Conservation (phyloP, 2,797 vertebrate genomes). For the Pipistrellus pipistrellus region DNA sequence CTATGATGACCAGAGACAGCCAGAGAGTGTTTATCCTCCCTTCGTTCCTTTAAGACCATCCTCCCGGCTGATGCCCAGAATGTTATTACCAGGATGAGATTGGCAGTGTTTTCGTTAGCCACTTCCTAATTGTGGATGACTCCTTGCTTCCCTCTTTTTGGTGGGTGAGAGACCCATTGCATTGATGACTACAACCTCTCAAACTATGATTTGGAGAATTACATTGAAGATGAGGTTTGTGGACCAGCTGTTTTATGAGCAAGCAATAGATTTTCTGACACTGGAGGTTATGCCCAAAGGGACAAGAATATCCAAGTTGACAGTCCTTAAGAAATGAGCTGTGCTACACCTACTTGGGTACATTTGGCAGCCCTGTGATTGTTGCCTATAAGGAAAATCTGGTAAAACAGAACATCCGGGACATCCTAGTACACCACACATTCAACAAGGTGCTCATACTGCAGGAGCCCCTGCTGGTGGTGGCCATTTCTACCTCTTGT, state of each 20-base stretch:
- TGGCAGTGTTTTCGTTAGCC: not conserved
- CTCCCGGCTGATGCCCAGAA: not conserved
- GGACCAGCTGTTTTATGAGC: not conserved
- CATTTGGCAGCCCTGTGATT: conserved; percentile 96
- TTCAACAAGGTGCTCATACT: conserved; percentile 99
- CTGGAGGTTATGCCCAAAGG: not conserved
- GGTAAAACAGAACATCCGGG: conserved; percentile 98
- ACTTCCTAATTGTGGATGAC: not conserved
- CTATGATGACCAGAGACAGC: not conserved
- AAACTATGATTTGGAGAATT: not conserved
- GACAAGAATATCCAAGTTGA: conserved; percentile 95
- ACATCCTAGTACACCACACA: conserved; percentile 97
- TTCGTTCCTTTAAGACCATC: not conserved
- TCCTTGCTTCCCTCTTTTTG: not conserved
- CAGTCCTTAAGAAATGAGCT: conserved; percentile 94
- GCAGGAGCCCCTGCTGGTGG: conserved; percentile 97
- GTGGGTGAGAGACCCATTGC: not conserved
- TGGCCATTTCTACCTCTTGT: conserved; percentile 97
- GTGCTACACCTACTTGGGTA: conserved; percentile 97
- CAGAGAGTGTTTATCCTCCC: not conserved
- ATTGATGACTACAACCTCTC: not conserved
- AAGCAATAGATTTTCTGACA: not conserved
- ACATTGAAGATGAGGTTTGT: not conserved
- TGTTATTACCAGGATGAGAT: not conserved
- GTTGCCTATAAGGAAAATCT: conserved; percentile 96